Evolutionary conservation across 92 coral and sea anemone genomes (phyloP), one percentile per base, ranked within the genome.

Genomic region (Epizoanthus stellaris): DNA sequence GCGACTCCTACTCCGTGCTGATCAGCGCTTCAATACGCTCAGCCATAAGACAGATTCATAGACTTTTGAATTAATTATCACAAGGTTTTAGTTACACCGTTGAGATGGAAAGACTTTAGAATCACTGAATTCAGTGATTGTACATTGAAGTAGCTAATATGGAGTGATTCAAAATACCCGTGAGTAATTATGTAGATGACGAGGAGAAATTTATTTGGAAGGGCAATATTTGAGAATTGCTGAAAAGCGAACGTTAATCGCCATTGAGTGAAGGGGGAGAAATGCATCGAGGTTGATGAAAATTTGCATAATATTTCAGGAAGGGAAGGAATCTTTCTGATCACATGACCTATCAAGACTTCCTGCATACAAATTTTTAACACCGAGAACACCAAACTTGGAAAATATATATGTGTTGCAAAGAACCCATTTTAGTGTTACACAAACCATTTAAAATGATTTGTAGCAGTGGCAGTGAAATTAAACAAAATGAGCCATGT

Each of bases 301-400:
- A 85, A 91, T 91, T 91, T 89, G 89, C 94, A 91, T 91, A 91
- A 89, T 79, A 79, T 81, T 75, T 89, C 88, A 91, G 94, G 85
- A 82, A 89, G 91, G 86, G 88, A 80, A 67, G 84, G 91, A 71
- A 89, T 91, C 92, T 82, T 80, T 88, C 47, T 82, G 77, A 76
- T 91, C 92, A 85, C 94, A 88, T 85, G 92, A 85, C 85, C 80
- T 80, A 79, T 43, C 39, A 85, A 57, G 2, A 54, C 86, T 82
- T 71, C 75, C 76, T 68, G 75, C 64, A 52, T 52, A 20, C 39
- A 61, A 76, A 38, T 11, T 17, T 4, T 23, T 63, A 17, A 17
- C 56, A 79, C 65, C 15, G 5, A 43, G 60, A 72, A 45, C 77
- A 52, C 58, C 21, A 72, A 72, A 64, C 38, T 79, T 79, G 70